These are phyloP conservation scores for Caracal caracal DNA, from an alignment of 2,113 vertebrate genomes.

Conservation along the genomic window DNA sequence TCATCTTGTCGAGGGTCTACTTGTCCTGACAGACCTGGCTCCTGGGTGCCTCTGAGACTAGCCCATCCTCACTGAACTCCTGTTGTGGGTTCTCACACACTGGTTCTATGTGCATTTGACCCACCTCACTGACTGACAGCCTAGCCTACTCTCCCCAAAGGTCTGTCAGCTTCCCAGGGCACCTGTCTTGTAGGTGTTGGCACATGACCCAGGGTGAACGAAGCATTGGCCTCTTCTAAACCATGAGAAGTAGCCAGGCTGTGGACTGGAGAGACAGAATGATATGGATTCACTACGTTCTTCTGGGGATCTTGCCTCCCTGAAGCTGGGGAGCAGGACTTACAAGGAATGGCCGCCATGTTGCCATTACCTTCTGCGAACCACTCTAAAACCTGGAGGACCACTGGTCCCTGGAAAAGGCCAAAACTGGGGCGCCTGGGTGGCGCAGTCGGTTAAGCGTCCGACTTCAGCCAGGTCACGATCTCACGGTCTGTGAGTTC, in stretches of 20 bases:
- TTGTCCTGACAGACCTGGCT: accelerated
- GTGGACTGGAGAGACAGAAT: background rate
- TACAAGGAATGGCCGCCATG: accelerated
- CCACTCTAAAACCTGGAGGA: background rate
- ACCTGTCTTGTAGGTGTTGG: accelerated
- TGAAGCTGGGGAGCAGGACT: background rate
- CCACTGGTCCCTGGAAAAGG: background rate
- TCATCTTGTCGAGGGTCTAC: background rate
- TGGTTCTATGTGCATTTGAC: too few species aligned
- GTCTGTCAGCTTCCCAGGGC: background rate
- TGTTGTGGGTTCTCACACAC: too few species aligned
- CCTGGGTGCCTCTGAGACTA: background rate
- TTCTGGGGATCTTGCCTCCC: background rate
- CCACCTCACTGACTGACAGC: background rate
- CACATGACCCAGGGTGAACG: background rate
- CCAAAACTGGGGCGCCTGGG: too few species aligned
- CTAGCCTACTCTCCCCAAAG: background rate
- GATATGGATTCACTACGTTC: accelerated
- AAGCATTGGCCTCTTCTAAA: background rate
- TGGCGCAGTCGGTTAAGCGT: too few species aligned
- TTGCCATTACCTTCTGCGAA: background rate
- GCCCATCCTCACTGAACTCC: accelerated
- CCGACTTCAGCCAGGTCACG: too few species aligned
- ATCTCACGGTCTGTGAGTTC: too few species aligned
- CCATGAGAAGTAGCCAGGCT: background rate